Conservation (phyloP, 2,797 vertebrate genomes). For the Macropus fuliginosus region DNA sequence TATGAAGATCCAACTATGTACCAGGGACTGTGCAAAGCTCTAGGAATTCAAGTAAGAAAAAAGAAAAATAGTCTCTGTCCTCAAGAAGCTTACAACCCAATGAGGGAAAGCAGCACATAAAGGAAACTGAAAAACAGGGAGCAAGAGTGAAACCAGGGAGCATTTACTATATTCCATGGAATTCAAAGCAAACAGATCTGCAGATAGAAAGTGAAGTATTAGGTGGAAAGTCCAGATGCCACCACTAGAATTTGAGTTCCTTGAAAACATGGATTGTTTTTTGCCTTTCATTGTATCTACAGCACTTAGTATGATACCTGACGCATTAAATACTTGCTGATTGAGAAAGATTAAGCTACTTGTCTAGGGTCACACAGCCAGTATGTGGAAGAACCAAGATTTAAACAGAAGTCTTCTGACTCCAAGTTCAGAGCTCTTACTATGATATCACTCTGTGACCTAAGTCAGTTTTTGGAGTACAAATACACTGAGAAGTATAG, state of each 20-base stretch:
- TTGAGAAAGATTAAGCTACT: background rate
- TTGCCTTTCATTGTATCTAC: background rate
- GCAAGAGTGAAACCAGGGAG: background rate
- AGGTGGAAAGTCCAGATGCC: background rate
- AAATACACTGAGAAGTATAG: background rate
- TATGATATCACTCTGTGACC: background rate
- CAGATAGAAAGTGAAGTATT: background rate
- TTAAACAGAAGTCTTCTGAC: no score
- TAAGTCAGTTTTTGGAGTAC: background rate
- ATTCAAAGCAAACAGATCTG: background rate
- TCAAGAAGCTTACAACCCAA: no score
- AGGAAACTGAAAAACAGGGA: no score
- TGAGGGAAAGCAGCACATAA: no score
- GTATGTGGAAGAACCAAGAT: no score
- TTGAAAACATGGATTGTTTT: background rate
- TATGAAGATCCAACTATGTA: no score
- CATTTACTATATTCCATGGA: background rate
- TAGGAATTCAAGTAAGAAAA: no score
- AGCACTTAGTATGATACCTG: background rate
- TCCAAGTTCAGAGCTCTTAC: no score
- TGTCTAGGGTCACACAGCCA: no score
- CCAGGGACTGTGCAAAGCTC: no score
- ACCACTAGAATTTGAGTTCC: background rate
- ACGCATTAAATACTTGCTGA: background rate
- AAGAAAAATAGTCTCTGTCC: no score